phyloP scores from a whole-genome alignment of 2,888 invertebrate species.

The Cosmorhoe ocellata region DNA sequence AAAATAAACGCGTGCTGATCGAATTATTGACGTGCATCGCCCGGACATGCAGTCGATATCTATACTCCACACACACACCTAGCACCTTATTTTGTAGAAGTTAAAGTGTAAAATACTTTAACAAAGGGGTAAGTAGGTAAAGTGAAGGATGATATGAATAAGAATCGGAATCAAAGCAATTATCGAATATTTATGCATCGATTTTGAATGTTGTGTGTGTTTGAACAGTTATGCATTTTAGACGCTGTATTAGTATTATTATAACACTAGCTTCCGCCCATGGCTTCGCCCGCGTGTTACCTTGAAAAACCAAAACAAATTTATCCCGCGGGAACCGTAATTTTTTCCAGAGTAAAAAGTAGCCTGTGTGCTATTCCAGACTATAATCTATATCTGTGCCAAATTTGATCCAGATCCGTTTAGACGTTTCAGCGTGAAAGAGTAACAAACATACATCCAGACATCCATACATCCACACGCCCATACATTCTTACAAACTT shows the following conservation, averaged over 20 bases:
- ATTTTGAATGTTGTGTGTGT: slow-evolving; percentile 20
- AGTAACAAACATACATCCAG: no score
- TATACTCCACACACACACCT: slow-evolving; percentile 22
- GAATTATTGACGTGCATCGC: slow-evolving; percentile 73
- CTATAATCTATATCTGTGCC: no score
- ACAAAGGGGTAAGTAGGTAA: slow-evolving; percentile 19
- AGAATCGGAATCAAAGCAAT: slow-evolving; percentile 58
- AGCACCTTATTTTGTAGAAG: slow-evolving; percentile 12
- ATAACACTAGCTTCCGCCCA: no score
- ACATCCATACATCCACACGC: no score
- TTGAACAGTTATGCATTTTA: slow-evolving; percentile 4
- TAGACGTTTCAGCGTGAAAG: no score
- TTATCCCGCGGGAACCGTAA: no score
- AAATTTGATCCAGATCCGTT: no score
- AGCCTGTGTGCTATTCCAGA: no score
- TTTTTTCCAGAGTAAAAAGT: no score
- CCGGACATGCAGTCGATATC: slow-evolving; percentile 59
- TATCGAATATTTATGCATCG: slow-evolving; percentile 47
- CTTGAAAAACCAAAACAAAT: no score
- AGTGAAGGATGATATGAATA: slow-evolving; percentile 52
- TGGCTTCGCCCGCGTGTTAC: no score
- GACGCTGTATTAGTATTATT: neutral
- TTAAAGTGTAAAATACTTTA: slow-evolving; percentile 37
- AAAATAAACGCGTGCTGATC: slow-evolving; percentile 60
- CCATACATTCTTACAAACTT: no score